Conservation (phyloP, 53 echinoderm and acorn worm genomes). For the Luidia sarsii region DNA sequence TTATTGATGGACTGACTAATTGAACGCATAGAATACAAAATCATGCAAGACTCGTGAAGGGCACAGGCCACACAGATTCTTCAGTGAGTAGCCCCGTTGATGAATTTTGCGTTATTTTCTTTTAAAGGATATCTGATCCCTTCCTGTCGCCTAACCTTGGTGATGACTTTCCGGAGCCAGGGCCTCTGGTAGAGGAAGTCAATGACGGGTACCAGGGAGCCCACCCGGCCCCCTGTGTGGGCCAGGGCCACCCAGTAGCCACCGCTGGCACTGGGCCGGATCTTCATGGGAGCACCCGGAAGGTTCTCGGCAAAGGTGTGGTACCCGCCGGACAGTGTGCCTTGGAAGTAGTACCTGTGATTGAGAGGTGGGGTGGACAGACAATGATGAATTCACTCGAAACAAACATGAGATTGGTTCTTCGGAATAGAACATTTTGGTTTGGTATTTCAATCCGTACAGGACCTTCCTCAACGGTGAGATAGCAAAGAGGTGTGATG, state of each 20-base stretch:
- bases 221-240: constrained; percentile 39
- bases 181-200: constrained; percentile 70
- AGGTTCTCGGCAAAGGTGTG: constrained; percentile 81
- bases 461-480: too few species aligned
- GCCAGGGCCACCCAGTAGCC: constrained; percentile 96
- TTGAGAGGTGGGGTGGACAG: neutral
- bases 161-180: constrained; percentile 70
- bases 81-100: too few species aligned
- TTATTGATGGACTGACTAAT: too few species aligned
- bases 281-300: constrained; percentile 90
- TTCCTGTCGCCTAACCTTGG: constrained; percentile 92
- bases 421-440: too few species aligned
- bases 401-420: neutral
- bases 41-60: too few species aligned
- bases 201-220: constrained; percentile 37
- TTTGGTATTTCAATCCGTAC: too few species aligned
- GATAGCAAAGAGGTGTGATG: too few species aligned
- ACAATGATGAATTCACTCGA: neutral
- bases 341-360: constrained; percentile 77
- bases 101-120: too few species aligned
- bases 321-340: constrained; percentile 58
- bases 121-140: too few species aligned
- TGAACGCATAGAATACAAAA: too few species aligned
- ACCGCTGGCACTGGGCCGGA: constrained; percentile 76
- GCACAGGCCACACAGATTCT: too few species aligned